These are phyloP conservation scores for Lomographa bimaculata DNA, from an alignment of 2,888 invertebrate species.

Conservation along the genomic window DNA sequence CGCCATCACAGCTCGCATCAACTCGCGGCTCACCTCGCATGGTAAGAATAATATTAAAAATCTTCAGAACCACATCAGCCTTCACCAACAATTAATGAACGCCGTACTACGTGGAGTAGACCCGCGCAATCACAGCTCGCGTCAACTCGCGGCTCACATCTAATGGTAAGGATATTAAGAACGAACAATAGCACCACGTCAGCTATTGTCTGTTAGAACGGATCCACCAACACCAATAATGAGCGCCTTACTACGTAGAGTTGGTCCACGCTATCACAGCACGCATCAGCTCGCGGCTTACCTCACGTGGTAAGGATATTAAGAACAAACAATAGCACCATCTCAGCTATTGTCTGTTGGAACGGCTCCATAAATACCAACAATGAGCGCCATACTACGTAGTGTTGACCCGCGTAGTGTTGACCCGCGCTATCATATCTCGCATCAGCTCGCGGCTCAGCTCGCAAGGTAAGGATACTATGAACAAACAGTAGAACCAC, in stretches of 20 bases:
- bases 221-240: conserved; percentile 69
- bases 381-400: too few relatives aligned
- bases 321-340: too few relatives aligned
- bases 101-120: too few relatives aligned
- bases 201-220: conserved; percentile 73
- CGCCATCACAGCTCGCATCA: conserved; percentile 71
- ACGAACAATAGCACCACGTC: too few relatives aligned
- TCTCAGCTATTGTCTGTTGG: too few relatives aligned
- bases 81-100: too few relatives aligned
- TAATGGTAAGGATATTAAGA: too few relatives aligned
- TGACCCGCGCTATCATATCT: neutral
- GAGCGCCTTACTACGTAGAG: conserved; percentile 71
- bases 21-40: conserved; percentile 70
- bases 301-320: conserved; percentile 73
- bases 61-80: conserved; percentile 66
- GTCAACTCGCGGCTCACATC: neutral
- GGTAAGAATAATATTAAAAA: too few relatives aligned
- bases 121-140: neutral
- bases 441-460: neutral
- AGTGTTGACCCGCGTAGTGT: too few relatives aligned
- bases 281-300: conserved; percentile 69
- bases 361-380: too few relatives aligned
- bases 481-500: too few relatives aligned
- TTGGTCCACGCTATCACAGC: conserved; percentile 70
- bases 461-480: too few relatives aligned